Evolutionary conservation across 1,140 invertebrate species (phyloP).

Genomic region (Euwallacea similis): DNA sequence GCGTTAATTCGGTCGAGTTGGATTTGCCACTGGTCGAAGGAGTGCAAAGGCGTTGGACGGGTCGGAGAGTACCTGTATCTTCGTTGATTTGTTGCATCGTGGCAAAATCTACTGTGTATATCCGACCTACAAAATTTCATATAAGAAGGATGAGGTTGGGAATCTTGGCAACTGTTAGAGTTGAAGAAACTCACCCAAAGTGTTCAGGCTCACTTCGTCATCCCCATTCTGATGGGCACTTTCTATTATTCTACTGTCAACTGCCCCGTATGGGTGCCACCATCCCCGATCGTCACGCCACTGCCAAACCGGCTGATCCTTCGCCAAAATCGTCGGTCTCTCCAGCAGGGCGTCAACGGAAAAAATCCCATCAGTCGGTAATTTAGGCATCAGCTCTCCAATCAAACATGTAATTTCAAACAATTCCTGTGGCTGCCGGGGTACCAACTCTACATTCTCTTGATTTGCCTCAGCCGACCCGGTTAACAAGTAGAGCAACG

Average conservation of each 20-base stretch:
- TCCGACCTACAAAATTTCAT: slow-evolving; percentile 63
- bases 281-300: slow-evolving; percentile 94
- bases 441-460: slow-evolving; percentile 75
- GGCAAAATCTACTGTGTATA: slow-evolving; percentile 94
- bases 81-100: slow-evolving; percentile 98
- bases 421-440: slow-evolving; percentile 90
- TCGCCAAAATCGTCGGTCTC: slow-evolving; percentile 65
- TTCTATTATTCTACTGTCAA: slow-evolving; percentile 71
- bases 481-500: slow-evolving; percentile 87
- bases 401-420: slow-evolving; percentile 96
- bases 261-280: slow-evolving; percentile 67
- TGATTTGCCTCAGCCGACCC: slow-evolving; percentile 71
- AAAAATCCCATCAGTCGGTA: slow-evolving; percentile 94
- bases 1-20: slow-evolving; percentile 35
- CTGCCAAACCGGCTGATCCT: slow-evolving; percentile 90
- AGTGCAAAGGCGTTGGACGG: slow-evolving; percentile 74
- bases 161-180: neutral
- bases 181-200: slow-evolving; percentile 57
- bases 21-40: slow-evolving; percentile 47
- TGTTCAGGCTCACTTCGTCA: slow-evolving; percentile 91
- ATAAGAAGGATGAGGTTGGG: no score
- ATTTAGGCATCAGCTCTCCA: slow-evolving; percentile 88
- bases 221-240: slow-evolving; percentile 91
- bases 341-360: slow-evolving; percentile 85
- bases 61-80: slow-evolving; percentile 78